Base-by-base conservation (phyloP, 2,888 invertebrate species). In the Papilio gigon region DNA sequence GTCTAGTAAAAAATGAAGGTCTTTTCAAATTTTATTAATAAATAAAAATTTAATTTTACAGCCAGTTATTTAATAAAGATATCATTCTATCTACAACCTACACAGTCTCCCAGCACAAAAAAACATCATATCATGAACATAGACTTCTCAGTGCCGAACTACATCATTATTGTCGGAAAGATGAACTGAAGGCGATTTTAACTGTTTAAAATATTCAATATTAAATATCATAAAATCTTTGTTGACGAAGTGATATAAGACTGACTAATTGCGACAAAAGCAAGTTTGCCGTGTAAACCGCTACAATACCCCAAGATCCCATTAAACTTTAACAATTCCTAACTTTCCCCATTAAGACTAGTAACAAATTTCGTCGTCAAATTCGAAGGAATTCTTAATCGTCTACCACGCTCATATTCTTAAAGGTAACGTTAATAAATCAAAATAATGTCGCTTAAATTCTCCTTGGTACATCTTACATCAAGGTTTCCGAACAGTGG, bases 251-350 rank as follows among this genome's bases (percentile, higher is more conserved):
- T 33, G 22, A 22, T 50, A 68, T 47, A 68, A 60, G 47, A 50
- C 59, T 68, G 50, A 65, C 27, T 68, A 65, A 68, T 68, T 65
- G 59, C 68, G 68, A 65, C 53, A 64, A 65, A 68, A 65, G 47
- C 64, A 47, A 68, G 64, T 65, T 68, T 53, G 37, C 47, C 42
- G 65, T 64, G 64, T 68, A 68, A 68, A 68, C 65, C 53, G 65
- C 60, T 68, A 68, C 65, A 64, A 68, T 65, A 60, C 68, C 60
- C 64, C 25, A 60, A 68, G 65, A 68, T 59, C 60, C 59, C 65
- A 68, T 68, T 68, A 60, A 68, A 68, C 68, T 68, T 68, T 65
- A 68, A 68, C 68, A 68, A 68, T 68, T 37, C 35, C n/a, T 30
- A 68, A 68, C 68, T 68, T 68, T 68, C 20, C 44, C 68, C 59